Evolutionary conservation across 2,888 invertebrate genomes (phyloP), one percentile per base, ranked within the genome.

Genomic region (Pollenia labialis): DNA sequence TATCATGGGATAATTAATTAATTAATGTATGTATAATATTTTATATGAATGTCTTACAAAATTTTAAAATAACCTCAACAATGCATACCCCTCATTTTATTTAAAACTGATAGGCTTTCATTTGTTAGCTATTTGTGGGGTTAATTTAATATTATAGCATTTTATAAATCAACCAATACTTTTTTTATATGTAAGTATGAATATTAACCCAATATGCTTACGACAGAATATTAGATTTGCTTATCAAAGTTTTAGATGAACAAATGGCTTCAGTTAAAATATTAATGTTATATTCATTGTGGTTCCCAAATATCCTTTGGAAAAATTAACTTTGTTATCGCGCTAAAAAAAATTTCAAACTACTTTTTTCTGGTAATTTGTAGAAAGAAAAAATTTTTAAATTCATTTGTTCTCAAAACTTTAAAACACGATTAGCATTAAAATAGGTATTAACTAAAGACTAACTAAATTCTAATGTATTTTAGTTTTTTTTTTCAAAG

Each of bases 401-500:
- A 77, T 46, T 79, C 18, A 72, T 62, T 71, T 62, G 18, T n/a
- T 9, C 40, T 69, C 50, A 42, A n/a, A 69, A 60, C 58, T 60
- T 42, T 1, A 6, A 48, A 69, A 18, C 9, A 54, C 44, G 12
- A 56, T 64, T 50, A 50, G n/a, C n/a, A 66, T 40, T 58, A 75
- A 3, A 60, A 18, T 69, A 60, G 23, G 74, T 74, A 54, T 83
- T 83, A 56, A 83, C 72, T 83, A 86, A 71, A 44, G 52, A 68
- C 84, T 81, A 87, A 81, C 87, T 84, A 84, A 77, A 62, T 56
- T 81, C 81, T 81, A 87, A 72, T 85, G 75, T 69, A 80, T 83
- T 46, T 66, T 42, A 40, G 42, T 32, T 56, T 62, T 75, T 64
- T 74, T 18, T 64, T 66, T 48, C n/a, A 71, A 75, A 42, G 23